These are phyloP conservation scores for Synergus gifuensis DNA, from an alignment of 2,888 invertebrate species.

Conservation along the genomic window DNA sequence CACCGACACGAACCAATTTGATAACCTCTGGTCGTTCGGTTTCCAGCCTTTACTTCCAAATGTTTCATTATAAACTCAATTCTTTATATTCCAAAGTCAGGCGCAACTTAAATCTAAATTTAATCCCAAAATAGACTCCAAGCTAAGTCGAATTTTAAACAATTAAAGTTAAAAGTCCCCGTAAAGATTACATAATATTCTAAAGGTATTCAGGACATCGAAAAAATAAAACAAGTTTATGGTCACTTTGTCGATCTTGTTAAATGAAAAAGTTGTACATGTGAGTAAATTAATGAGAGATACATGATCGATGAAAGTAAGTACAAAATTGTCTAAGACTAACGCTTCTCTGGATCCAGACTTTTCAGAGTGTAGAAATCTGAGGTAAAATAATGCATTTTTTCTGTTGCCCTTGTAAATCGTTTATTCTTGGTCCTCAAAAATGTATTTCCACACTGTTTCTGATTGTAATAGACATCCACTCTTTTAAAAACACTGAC, in stretches of 20 bases:
- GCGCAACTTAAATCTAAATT: neutral
- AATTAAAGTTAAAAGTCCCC: no score
- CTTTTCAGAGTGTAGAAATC: neutral
- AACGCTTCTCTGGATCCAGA: constrained; percentile 49
- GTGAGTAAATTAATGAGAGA: constrained; percentile 24
- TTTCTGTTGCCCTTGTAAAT: no score
- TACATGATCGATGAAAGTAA: constrained; percentile 64
- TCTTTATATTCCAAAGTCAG: neutral
- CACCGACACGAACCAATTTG: constrained; percentile 52
- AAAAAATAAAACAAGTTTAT: constrained; percentile 2
- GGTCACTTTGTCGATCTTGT: constrained; percentile 33
- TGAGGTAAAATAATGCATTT: no score
- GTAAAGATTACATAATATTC: no score
- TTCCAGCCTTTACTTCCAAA: neutral
- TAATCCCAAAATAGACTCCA: no score
- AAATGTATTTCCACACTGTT: no score
- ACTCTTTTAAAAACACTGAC: no score
- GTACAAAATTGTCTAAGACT: constrained; percentile 73
- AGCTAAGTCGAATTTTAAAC: no score
- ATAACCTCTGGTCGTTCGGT: constrained; percentile 35
- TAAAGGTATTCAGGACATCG: neutral
- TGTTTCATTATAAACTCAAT: neutral
- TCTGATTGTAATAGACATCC: no score
- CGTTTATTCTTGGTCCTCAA: no score
- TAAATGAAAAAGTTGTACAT: constrained; percentile 37